Base-by-base conservation (phyloP, 2,113 vertebrate species). In the Fulmarus glacialis region DNA sequence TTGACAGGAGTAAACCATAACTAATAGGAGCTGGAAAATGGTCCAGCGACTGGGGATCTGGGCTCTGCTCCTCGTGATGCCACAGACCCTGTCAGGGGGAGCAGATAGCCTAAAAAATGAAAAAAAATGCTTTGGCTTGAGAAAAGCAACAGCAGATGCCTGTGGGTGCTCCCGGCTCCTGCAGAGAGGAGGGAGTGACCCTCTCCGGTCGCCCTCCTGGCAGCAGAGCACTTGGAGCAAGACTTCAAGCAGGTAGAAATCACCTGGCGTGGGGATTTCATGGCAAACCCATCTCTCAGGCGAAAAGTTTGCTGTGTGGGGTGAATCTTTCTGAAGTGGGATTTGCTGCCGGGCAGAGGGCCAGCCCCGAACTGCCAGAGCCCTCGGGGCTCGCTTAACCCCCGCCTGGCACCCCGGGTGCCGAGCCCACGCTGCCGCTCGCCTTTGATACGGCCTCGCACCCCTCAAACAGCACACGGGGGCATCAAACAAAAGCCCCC, bases 241-340 rank as follows among this genome's bases (percentile, higher is more conserved):
- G 73, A n/a, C 38, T 92, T 74, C 53, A 80, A 40, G 80, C 43
- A 63, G 73, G 63, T 10, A 72, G 73, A 87, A 42, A 82, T 94
- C 94, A 94, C 83, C 86, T 87, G 91, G 93, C 1, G 0, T 60
- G 84, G 89, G 83, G 91, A 94, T 95, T 97, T 96, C 81, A 22
- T 0, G 15, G 81, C 93, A 89, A 94, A 87, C 87, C 70, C 81
- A 27, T 10, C 72, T 87, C 87, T 34, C 2, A 4, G 90, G 90
- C 19, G 4, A 67, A 36, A 72, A 48, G 60, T 64, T 74, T 90
- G 52, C 68, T 64, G 48, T 82, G 93, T 56, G 89, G 30, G 92
- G 94, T 16, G 74, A 71, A 72, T 59, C 81, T 85, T 68, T 97
- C 85, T 96, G 93, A 95, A 96, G 96, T 97, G 95, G 95, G 95